Conservation (phyloP, 2,888 invertebrate genomes). For the Camptogramma bilineatum region DNA sequence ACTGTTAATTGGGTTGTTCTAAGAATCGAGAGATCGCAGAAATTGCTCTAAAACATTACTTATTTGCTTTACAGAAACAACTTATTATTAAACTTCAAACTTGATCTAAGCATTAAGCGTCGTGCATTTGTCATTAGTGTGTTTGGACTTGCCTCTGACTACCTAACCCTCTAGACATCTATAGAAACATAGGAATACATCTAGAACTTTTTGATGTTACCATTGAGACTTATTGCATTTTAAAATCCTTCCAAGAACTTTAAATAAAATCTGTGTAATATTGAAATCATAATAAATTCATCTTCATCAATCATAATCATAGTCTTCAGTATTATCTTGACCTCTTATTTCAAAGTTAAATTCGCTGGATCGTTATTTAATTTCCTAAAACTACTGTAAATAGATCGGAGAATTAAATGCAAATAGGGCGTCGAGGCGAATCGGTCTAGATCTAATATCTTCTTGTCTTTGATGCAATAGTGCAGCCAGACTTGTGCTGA, state of each 20-base stretch:
- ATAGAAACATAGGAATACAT: too few species aligned
- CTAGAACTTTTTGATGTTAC: too few species aligned
- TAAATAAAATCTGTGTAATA: too few species aligned
- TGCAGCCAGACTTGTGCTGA: not conserved
- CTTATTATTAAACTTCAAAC: too few species aligned
- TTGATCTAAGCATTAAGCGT: too few species aligned
- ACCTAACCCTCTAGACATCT: too few species aligned
- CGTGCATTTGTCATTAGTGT: too few species aligned
- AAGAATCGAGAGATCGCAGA: not conserved
- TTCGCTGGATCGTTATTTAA: not conserved
- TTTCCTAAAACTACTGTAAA: conserved; percentile 27
- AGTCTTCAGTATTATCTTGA: not conserved
- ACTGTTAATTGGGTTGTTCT: conserved; percentile 31
- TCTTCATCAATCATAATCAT: too few species aligned
- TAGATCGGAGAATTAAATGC: conserved; percentile 31
- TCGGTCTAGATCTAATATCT: conserved; percentile 24
- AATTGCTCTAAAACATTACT: not conserved
- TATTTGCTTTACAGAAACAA: not conserved
- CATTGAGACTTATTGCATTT: too few species aligned
- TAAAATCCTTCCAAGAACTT: too few species aligned
- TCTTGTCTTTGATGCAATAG: conserved; percentile 25
- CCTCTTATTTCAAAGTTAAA: not conserved
- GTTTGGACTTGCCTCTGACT: too few species aligned
- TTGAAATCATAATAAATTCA: too few species aligned
- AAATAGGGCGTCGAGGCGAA: conserved; percentile 25